These are phyloP conservation scores for Tanypteryx hageni DNA, from an alignment of 2,888 invertebrate species.

Conservation along the genomic window DNA sequence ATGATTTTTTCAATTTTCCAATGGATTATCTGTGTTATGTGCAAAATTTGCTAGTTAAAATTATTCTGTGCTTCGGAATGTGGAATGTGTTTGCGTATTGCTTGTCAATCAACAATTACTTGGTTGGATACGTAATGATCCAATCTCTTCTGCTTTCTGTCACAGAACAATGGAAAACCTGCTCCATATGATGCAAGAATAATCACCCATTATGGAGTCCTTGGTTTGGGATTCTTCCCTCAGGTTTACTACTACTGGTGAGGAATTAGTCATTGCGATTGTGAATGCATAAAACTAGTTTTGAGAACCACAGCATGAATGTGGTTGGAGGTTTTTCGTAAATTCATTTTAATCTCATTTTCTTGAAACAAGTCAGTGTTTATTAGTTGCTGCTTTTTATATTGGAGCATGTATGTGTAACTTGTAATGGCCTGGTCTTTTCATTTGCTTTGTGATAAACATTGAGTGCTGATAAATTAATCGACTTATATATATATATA, in stretches of 20 bases:
- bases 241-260: slow-evolving; percentile 71
- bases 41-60: neutral
- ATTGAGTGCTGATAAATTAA: too few relatives aligned
- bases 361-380: too few relatives aligned
- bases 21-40: neutral
- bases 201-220: slow-evolving; percentile 70
- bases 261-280: slow-evolving; percentile 66
- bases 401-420: too few relatives aligned
- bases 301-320: slow-evolving; percentile 28
- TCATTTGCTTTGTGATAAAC: too few relatives aligned
- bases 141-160: slow-evolving; percentile 63
- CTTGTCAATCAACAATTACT: neutral
- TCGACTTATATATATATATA: too few relatives aligned
- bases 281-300: neutral
- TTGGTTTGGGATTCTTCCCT: slow-evolving; percentile 71
- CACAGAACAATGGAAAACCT: slow-evolving; percentile 69
- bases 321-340: neutral
- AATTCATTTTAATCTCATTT: too few relatives aligned
- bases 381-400: too few relatives aligned
- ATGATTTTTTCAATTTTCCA: neutral
- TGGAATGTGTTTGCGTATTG: slow-evolving; percentile 51
- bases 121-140: slow-evolving; percentile 50
- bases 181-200: slow-evolving; percentile 70
- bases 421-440: too few relatives aligned
- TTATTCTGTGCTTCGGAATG: slow-evolving; percentile 52